Base-by-base conservation (phyloP, 2,888 invertebrate species). In the Pteria penguin region DNA sequence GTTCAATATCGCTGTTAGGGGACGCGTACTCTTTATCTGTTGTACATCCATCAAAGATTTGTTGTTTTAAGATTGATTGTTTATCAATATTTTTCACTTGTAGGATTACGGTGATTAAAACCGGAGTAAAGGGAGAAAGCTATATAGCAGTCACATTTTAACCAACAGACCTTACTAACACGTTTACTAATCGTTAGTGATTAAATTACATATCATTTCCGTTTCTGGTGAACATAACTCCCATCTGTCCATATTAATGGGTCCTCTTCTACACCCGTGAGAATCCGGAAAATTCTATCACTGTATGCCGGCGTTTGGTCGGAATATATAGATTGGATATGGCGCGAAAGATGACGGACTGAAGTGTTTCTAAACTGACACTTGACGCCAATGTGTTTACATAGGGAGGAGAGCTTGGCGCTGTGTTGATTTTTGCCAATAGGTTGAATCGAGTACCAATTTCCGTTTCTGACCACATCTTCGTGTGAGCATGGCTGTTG, bases 381-480 rank as follows among this genome's bases (percentile, higher is more conserved):
- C 11, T 73, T 75, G 1, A 81, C 73, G 8, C 81, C 81, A n/a
- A 75, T 75, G 14, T 73, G 66, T 36, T 71, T 67, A 57, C 81
- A 81, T 5, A 81, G 77, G 14, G 66, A 65, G 11, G 81, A 72
- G 8, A 81, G 63, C 63, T 77, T 79, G 32, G 65, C 72, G 26
- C 81, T 81, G 57, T 81, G 81, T 26, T 70, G 72, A 52, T 81
- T 81, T 61, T 81, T 81, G 4, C 81, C 81, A 22, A 81, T 77
- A 18, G 81, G 75, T 4, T 65, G 61, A 18, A 55, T 36, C 5
- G 77, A 70, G 65, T 81, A 81, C 81, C 81, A 81, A 8, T 67
- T 54, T 14, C 73, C 33, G n/a, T 52, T 65, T 5, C 71, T 55
- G 1, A 36, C n/a, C 4, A 61, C 36, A 4, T 72, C 72, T 18